phyloP scores from a whole-genome alignment of 2,888 invertebrate genomes.

The Pseudanteris insignis region DNA sequence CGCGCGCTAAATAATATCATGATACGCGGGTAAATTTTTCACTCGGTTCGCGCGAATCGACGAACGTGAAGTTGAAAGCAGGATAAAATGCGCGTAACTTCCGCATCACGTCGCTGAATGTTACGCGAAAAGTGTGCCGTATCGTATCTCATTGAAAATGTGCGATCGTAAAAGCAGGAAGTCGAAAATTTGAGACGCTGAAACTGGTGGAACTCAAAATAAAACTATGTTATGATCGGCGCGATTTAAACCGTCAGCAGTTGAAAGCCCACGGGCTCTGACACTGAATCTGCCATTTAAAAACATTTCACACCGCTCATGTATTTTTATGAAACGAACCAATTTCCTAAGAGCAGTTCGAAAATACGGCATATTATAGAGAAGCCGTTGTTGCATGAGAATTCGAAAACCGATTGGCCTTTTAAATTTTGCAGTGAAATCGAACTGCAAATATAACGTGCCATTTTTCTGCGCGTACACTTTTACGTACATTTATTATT shows the following conservation, averaged over 20 bases:
- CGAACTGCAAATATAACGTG: not conserved
- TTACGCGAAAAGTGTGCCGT: conserved; percentile 41
- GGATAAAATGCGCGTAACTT: conserved; percentile 42
- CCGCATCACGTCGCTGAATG: conserved; percentile 34
- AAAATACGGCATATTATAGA: too few species aligned
- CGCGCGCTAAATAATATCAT: conserved; percentile 5
- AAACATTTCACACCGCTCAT: conserved; percentile 25
- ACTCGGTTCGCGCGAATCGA: conserved; percentile 17
- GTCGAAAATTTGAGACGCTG: conserved; percentile 16
- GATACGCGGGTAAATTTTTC: conserved; percentile 30
- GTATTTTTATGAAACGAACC: conserved; percentile 31
- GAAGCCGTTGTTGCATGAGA: too few species aligned
- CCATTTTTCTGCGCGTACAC: too few species aligned
- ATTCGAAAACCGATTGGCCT: conserved; percentile 1
- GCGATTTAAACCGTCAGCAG: conserved; percentile 37
- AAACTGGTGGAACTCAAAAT: conserved; percentile 11
- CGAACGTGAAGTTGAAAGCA: conserved; percentile 27
- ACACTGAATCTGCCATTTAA: conserved; percentile 24
- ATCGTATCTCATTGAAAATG: conserved; percentile 41
- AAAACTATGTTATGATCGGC: conserved; percentile 27
- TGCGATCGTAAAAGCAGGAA: conserved; percentile 32
- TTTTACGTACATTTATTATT: too few species aligned
- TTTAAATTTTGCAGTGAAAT: conserved; percentile 1
- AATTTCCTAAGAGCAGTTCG: conserved; percentile 16
- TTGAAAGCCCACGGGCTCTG: conserved; percentile 17